A percentile compares a stretch with the other conserved stretches of the same genome.
phyloP scores from a whole-genome alignment of 2,888 invertebrate genomes.

The Melanargia galathea region DNA sequence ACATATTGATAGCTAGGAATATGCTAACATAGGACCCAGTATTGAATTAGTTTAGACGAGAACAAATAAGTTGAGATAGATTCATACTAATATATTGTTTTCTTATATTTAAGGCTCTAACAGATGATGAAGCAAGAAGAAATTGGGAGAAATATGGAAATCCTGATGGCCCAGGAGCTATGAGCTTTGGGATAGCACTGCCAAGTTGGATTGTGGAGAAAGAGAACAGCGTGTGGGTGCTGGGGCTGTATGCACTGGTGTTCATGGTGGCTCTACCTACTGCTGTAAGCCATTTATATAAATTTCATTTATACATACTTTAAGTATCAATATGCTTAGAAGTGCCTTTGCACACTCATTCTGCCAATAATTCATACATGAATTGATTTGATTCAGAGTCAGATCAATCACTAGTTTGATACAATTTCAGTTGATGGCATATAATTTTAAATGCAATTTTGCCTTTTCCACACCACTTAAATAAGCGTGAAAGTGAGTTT shows the following conservation, averaged over 20 bases:
- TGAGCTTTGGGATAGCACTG: conserved; percentile 99
- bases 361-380: no score
- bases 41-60: background rate
- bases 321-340: no score
- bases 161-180: conserved; percentile 99
- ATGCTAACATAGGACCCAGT: background rate
- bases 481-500: no score
- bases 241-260: conserved; percentile 96
- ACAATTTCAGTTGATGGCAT: no score
- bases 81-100: background rate
- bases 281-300: conserved; percentile 79
- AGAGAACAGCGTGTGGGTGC: conserved; percentile 98
- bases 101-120: conserved; percentile 86
- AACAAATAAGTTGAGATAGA: background rate
- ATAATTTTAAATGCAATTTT: no score
- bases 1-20: no score
- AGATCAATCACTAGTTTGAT: no score
- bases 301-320: background rate
- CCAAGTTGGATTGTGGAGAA: conserved; percentile 99
- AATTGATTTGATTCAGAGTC: no score
- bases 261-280: conserved; percentile 98
- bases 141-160: conserved; percentile 99
- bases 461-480: no score
- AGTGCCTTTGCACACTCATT: no score
- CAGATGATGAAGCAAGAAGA: conserved; percentile 97